phyloP scores from a whole-genome alignment of 2,888 invertebrate genomes.

The Helobdella robusta region DNA sequence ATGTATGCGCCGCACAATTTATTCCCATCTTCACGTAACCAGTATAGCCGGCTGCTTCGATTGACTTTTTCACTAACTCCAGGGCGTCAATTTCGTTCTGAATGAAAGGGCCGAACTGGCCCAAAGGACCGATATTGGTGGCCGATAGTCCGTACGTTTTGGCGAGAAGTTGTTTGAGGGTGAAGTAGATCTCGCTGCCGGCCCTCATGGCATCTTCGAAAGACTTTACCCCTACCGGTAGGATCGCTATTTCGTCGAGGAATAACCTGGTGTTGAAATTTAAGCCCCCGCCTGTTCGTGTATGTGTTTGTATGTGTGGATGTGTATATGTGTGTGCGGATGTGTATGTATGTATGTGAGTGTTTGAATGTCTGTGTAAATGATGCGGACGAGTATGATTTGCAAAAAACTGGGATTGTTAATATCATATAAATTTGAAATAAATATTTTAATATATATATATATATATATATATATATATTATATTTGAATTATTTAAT shows the following conservation, averaged over 20 bases:
- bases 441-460: too few relatives aligned
- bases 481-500: too few relatives aligned
- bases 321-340: too few relatives aligned
- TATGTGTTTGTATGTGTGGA: too few relatives aligned
- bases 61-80: slow-evolving; percentile 18
- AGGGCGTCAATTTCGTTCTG: slow-evolving; percentile 21
- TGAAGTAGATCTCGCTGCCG: slow-evolving; percentile 89
- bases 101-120: slow-evolving; percentile 8
- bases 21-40: slow-evolving; percentile 17
- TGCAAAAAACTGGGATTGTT: too few relatives aligned
- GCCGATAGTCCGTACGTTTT: slow-evolving; percentile 10
- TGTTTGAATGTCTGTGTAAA: too few relatives aligned
- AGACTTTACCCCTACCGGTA: slow-evolving; percentile 78
- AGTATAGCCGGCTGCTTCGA: slow-evolving; percentile 18
- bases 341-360: too few relatives aligned
- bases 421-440: too few relatives aligned
- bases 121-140: slow-evolving; percentile 11
- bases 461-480: too few relatives aligned
- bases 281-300: too few relatives aligned
- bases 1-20: background rate
- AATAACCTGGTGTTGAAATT: slow-evolving; percentile 55
- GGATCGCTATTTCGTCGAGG: slow-evolving; percentile 80
- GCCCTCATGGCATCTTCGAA: slow-evolving; percentile 97
- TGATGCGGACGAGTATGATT: too few relatives aligned
- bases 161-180: slow-evolving; percentile 54